Conservation (phyloP, 2,113 vertebrate species). For the Isichthys henryi region DNA sequence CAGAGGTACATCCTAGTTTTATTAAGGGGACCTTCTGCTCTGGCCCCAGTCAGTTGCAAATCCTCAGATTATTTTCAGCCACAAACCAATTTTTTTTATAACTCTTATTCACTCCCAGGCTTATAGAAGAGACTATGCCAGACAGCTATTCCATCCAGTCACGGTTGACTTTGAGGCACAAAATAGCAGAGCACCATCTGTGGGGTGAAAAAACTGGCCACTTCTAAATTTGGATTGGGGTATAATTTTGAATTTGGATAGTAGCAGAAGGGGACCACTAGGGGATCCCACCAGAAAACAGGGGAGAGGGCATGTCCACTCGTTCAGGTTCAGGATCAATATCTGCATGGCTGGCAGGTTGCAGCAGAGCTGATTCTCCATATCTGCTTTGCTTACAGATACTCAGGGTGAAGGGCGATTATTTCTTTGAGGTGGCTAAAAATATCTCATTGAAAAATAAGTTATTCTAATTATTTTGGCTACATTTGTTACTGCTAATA, state of each 20-base stretch:
- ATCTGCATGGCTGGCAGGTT: background rate
- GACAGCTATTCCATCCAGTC: background rate
- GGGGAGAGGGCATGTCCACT: background rate
- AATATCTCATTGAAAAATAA: background rate
- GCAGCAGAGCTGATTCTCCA: background rate
- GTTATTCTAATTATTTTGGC: background rate
- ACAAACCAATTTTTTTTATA: background rate
- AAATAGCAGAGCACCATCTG: constrained; percentile 5
- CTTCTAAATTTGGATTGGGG: background rate
- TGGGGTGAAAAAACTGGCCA: background rate
- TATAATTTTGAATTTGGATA: background rate
- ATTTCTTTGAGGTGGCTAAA: background rate
- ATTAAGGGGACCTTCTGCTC: background rate
- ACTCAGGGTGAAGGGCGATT: background rate
- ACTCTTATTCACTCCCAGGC: background rate
- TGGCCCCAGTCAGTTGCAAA: background rate
- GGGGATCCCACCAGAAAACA: background rate
- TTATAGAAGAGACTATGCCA: background rate
- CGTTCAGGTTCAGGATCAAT: background rate
- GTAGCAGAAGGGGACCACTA: background rate
- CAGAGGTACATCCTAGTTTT: background rate
- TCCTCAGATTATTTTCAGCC: background rate
- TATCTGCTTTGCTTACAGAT: background rate
- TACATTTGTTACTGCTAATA: background rate
- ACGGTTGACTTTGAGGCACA: background rate